These are phyloP conservation scores for Morone chrysops DNA, from an alignment of 2,113 vertebrate species.

Conservation along the genomic window DNA sequence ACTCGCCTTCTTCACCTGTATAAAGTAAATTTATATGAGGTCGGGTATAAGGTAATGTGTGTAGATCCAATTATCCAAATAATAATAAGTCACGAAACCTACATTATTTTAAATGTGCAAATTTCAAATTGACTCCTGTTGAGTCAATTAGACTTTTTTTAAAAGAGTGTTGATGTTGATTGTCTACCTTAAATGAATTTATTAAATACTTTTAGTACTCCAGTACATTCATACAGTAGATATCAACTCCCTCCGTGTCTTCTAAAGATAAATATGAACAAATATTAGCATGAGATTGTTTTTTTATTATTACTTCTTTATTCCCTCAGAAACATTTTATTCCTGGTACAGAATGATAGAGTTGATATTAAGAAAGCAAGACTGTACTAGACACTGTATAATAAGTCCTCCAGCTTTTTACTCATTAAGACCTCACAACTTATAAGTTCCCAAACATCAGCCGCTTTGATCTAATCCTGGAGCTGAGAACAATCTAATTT, in stretches of 20 bases:
- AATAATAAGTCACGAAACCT: too few relatives aligned
- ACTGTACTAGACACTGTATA: neutral
- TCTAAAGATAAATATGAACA: neutral
- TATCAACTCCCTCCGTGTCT: neutral
- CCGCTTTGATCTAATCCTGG: constrained; percentile 54
- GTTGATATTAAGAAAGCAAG: neutral
- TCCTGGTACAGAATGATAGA: neutral
- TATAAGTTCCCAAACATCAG: constrained; percentile 39
- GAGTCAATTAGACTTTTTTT: too few relatives aligned
- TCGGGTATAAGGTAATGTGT: too few relatives aligned
- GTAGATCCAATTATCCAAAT: too few relatives aligned
- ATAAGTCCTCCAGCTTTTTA: constrained; percentile 10
- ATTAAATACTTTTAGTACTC: neutral
- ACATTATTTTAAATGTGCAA: too few relatives aligned
- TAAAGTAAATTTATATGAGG: neutral
- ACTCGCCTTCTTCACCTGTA: neutral
- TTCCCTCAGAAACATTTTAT: neutral
- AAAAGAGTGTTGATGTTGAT: neutral
- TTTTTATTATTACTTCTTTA: neutral
- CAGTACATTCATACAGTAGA: neutral
- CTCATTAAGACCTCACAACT: constrained; percentile 45
- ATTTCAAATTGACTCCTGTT: too few relatives aligned
- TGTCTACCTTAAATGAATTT: neutral
- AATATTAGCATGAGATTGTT: neutral
- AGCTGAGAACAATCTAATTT: constrained; percentile 44